These are phyloP conservation scores for Cassiopea andromeda DNA, from an alignment of 30 jellyfish, hydroid and myxozoan species.

Conservation along the genomic window DNA sequence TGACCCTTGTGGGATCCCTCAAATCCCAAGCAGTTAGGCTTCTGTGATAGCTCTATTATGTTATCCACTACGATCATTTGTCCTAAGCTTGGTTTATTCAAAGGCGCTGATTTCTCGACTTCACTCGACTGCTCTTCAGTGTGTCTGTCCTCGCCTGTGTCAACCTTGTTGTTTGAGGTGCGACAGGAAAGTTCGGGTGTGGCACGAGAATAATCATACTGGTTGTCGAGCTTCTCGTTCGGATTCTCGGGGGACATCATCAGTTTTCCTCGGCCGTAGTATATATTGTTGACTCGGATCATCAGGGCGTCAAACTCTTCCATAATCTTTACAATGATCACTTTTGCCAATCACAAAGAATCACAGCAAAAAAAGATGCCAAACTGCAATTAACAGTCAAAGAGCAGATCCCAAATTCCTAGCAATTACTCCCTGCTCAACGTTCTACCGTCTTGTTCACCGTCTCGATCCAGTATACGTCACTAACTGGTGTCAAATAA, in stretches of 20 bases:
- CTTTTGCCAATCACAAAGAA: background rate
- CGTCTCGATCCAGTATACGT: too few species aligned
- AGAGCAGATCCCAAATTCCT: background rate
- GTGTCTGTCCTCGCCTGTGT: background rate
- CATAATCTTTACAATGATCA: slow-evolving; percentile 10
- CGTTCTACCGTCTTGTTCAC: too few species aligned
- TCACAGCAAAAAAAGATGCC: background rate
- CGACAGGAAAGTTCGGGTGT: background rate
- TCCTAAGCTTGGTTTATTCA: background rate
- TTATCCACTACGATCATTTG: slow-evolving; percentile 11
- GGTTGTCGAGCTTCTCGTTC: background rate
- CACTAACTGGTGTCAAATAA: too few species aligned
- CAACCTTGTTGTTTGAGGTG: background rate
- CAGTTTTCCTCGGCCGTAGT: slow-evolving; percentile 61
- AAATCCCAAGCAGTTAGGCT: background rate
- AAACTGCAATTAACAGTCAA: background rate
- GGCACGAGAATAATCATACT: background rate
- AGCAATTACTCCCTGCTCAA: too few species aligned
- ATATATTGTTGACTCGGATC: slow-evolving; percentile 49
- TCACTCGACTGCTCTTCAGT: background rate
- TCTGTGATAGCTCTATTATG: slow-evolving; percentile 2
- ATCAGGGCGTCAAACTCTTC: slow-evolving; percentile 59
- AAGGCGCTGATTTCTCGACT: background rate
- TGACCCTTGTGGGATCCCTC: slow-evolving; percentile 26
- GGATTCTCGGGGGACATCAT: slow-evolving; percentile 34